These are phyloP conservation scores for Atractosteus spatula DNA, from an alignment of 2,113 vertebrate genomes.

Conservation along the genomic window DNA sequence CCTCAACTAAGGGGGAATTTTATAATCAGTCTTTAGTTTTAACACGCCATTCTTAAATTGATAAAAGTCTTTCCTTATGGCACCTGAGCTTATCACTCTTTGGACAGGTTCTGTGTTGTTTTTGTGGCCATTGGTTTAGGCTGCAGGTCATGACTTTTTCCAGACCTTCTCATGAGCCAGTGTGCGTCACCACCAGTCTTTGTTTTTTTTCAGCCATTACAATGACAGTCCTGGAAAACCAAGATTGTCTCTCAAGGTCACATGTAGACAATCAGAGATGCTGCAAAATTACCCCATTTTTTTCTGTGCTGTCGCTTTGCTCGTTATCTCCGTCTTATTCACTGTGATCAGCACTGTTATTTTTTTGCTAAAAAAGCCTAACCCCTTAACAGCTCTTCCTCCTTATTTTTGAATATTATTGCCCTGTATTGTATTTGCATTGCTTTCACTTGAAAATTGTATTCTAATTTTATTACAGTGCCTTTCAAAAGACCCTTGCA, in stretches of 20 bases:
- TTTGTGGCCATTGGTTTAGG: not conserved
- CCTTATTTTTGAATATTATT: too few relatives aligned
- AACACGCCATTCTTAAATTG: too few relatives aligned
- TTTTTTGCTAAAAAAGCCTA: not conserved
- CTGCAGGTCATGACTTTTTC: not conserved
- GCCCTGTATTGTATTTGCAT: too few relatives aligned
- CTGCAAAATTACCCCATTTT: too few relatives aligned
- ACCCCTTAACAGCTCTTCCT: constrained; percentile 12
- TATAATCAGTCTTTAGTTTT: not conserved
- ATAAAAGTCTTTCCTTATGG: not conserved
- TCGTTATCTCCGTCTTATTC: not conserved
- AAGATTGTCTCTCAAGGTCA: constrained; percentile 10
- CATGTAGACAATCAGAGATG: not conserved
- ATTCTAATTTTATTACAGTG: too few relatives aligned
- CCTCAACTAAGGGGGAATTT: not conserved
- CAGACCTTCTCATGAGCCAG: not conserved
- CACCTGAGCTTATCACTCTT: not conserved
- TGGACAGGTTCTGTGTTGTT: not conserved
- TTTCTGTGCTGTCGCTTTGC: not conserved
- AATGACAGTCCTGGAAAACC: not conserved
- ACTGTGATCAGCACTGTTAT: not conserved
- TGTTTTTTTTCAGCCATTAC: constrained; percentile 3
- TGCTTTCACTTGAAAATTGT: too few relatives aligned
- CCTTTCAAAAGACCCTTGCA: too few relatives aligned
- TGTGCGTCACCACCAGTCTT: not conserved